Conservation (phyloP, 2,797 vertebrate species). For the Phaenicophaeus curvirostris region DNA sequence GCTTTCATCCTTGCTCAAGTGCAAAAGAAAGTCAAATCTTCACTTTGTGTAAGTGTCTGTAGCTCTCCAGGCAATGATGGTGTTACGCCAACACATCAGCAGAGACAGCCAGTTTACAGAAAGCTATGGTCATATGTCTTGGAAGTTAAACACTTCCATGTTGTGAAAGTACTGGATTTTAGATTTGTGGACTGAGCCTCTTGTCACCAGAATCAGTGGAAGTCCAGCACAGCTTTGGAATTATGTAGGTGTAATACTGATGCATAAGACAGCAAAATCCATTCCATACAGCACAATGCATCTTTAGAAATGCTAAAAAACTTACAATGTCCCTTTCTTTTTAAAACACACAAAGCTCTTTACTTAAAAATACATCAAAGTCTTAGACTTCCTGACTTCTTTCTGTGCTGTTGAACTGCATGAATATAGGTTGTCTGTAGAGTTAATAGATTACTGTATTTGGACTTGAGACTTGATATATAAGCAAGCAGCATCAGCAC, state of each 20-base stretch:
- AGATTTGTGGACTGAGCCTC: not conserved
- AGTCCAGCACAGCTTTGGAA: conserved; percentile 11
- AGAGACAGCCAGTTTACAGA: not conserved
- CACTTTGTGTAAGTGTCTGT: not conserved
- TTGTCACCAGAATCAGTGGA: not conserved
- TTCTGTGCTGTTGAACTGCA: not conserved
- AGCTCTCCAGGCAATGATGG: not conserved
- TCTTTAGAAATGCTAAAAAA: not conserved
- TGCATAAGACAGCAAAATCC: conserved; percentile 10
- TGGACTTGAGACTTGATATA: not conserved
- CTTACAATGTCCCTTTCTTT: not conserved
- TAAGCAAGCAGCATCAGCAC: not conserved
- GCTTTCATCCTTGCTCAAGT: not conserved
- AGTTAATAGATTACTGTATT: not conserved
- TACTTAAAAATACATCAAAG: conserved; percentile 10
- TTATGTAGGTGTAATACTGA: not conserved
- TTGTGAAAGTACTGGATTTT: not conserved
- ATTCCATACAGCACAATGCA: not conserved
- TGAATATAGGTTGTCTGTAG: not conserved
- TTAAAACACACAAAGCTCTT: conserved; percentile 15
- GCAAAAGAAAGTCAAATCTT: not conserved
- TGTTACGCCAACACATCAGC: not conserved
- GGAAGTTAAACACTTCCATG: not conserved
- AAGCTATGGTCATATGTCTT: not conserved
- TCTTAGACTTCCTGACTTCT: conserved; percentile 12